Evolutionary conservation across 92 coral and sea anemone species (phyloP).

Genomic region (Actinostola sp.): DNA sequence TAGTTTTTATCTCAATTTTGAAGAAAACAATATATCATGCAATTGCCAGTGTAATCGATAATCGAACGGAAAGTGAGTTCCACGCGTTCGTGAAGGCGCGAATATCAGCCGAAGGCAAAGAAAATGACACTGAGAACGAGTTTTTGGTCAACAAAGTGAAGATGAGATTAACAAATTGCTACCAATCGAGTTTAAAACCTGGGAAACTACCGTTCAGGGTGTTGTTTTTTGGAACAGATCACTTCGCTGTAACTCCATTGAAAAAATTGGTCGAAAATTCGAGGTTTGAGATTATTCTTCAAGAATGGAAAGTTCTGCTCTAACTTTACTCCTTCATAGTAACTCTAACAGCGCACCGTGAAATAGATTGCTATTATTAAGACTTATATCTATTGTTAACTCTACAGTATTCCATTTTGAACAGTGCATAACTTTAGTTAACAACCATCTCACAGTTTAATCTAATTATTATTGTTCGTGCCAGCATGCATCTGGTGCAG

Average conservation of each 20-base stretch:
- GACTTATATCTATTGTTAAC: no score
- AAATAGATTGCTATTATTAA: no score
- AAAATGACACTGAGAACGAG: no score
- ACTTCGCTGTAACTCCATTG: slow-evolving; percentile 81
- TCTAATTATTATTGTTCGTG: no score
- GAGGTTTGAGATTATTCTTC: slow-evolving; percentile 16
- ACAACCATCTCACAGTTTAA: no score
- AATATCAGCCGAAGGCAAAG: background rate
- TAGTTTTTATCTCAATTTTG: no score
- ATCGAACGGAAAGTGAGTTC: slow-evolving; percentile 2
- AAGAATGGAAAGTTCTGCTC: no score
- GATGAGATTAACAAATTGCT: slow-evolving; percentile 15
- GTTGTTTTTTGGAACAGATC: slow-evolving; percentile 92
- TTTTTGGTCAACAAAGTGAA: background rate
- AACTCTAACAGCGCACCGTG: no score
- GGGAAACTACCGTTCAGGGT: slow-evolving; percentile 76
- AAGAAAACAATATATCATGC: background rate
- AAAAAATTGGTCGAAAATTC: slow-evolving; percentile 52
- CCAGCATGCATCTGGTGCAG: no score
- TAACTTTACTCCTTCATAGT: no score
- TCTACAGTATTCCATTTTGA: no score
- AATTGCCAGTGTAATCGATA: background rate
- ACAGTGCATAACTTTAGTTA: no score
- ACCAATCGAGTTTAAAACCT: slow-evolving; percentile 21
- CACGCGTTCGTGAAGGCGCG: background rate